Percentiles rank a stretch among this genome's conserved stretches.
These are phyloP conservation scores for Hipparchia sbordonii DNA, from an alignment of 2,888 invertebrate species.

Conservation along the genomic window DNA sequence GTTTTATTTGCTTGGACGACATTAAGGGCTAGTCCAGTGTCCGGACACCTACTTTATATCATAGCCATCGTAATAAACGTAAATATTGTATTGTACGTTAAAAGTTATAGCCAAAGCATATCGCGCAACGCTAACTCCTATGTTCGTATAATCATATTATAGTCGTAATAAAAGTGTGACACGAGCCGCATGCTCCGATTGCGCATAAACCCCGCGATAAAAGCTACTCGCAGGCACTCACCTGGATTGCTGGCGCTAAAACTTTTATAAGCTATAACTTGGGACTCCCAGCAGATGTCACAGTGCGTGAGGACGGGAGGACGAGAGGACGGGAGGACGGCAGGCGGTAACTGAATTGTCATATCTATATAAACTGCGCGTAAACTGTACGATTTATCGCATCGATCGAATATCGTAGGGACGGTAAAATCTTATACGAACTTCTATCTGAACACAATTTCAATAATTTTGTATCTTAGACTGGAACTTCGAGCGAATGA, in stretches of 20 bases:
- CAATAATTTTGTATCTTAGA: not conserved
- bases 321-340: not conserved
- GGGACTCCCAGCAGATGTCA: conserved; percentile 8
- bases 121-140: not conserved
- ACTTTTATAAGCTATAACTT: conserved; percentile 17
- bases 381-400: conserved; percentile 10
- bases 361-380: conserved; percentile 19
- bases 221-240: conserved; percentile 15
- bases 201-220: conserved; percentile 13
- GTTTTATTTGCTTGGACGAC: too few species aligned
- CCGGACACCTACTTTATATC: too few species aligned
- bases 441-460: not conserved
- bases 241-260: conserved; percentile 16
- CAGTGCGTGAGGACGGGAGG: conserved; percentile 1
- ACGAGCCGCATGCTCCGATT: not conserved
- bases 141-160: not conserved
- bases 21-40: too few species aligned
- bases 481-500: too few species aligned
- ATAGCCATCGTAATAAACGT: too few species aligned
- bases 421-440: not conserved
- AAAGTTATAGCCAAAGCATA: not conserved
- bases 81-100: not conserved
- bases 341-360: conserved; percentile 18
- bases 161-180: conserved; percentile 1
- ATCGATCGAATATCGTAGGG: not conserved